These are phyloP conservation scores for Stigmatopora argus DNA, from an alignment of 2,113 vertebrate genomes.

Conservation along the genomic window DNA sequence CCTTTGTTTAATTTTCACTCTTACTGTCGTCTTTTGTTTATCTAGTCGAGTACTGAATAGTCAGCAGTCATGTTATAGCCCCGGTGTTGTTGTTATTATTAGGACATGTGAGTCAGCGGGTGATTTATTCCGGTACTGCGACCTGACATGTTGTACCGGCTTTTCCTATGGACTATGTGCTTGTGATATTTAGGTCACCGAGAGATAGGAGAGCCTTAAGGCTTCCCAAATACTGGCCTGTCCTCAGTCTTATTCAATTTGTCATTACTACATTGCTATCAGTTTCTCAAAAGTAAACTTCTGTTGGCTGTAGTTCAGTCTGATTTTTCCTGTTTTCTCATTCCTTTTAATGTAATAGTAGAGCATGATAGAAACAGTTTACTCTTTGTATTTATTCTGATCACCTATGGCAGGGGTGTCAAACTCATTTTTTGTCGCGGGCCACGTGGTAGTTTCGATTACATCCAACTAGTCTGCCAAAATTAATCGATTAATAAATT, in stretches of 20 bases:
- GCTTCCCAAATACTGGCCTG: background rate
- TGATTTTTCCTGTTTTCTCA: background rate
- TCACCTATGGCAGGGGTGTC: no score
- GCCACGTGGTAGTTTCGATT: no score
- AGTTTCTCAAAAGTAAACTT: background rate
- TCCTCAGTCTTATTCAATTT: background rate
- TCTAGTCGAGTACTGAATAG: background rate
- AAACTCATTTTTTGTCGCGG: no score
- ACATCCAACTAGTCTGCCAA: no score
- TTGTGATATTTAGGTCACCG: conserved; percentile 22
- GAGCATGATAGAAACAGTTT: background rate
- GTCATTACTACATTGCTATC: background rate
- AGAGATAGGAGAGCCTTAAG: conserved; percentile 14
- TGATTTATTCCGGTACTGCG: background rate
- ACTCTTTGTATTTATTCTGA: background rate
- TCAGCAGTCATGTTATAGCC: background rate
- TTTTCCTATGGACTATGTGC: conserved; percentile 1
- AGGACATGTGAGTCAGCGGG: conserved; percentile 14
- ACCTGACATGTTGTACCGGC: conserved; percentile 6
- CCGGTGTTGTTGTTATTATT: conserved; percentile 1
- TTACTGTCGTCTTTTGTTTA: background rate
- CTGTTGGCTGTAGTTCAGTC: background rate
- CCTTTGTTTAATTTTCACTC: background rate
- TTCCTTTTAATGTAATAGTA: background rate
- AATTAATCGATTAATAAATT: no score